Evolutionary conservation across 2,888 invertebrate genomes (phyloP), one percentile per base, ranked within the genome.

Genomic region (Isotomurus palustris): DNA sequence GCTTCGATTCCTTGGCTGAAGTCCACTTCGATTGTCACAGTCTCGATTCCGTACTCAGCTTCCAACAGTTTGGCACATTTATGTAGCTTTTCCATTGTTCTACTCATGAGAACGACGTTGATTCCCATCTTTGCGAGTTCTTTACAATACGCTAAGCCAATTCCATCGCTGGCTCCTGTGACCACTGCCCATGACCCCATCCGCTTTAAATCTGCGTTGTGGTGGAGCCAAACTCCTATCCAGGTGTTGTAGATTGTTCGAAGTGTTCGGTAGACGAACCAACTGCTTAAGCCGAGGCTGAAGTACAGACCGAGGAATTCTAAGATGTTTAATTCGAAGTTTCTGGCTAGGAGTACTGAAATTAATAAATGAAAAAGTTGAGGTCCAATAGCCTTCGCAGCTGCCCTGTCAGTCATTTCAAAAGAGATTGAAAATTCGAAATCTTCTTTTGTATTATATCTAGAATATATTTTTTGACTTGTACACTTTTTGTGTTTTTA

Each of bases 111-210:
- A 55, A 90, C 84, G 53, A 92, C 75, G 75, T 87, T 90, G 66
- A 91, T 76, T 3, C 87, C 86, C 61, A 83, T 81, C 50, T 81
- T 80, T 3, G 91, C 92, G 71, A 92, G 77, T 77, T 90, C 87
- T 68, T 80, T 76, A 27, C 89, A 87, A 74, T 91, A 92, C 68
- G 88, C 87, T 76, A 85, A 87, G 40, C 92, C 92, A 73, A 92
- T 91, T 56, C 92, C 92, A 76, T 92, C 92, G 0, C 91, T 91
- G 24, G 86, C 84, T 8, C 91, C 92, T 0, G 92, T 92, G 47
- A 92, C 81, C 67, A 90, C 91, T 90, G 78, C 59, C 59, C 59
- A 59, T 27, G 6, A 41, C 84, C 83, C 76, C 76, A 77, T 72
- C 56, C 52, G 71, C 67, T 66, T 43, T 6, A 52, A 44, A 24